Base-by-base conservation (phyloP, 2,797 vertebrate genomes). In the Lepilemur septentrionalis region DNA sequence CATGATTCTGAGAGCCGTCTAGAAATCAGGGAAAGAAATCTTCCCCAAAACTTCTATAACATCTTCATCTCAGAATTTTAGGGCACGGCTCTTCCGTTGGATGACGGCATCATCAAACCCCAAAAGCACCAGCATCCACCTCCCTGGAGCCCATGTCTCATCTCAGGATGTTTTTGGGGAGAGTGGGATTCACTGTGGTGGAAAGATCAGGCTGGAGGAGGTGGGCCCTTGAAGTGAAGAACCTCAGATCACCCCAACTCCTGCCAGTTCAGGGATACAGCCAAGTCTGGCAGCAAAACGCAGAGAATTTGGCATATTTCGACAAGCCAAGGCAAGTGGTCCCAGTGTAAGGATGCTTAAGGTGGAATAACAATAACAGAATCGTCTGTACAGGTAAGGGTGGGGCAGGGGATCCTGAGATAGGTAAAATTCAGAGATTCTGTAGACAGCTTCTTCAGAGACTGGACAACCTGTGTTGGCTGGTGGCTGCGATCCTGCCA, bases 141-240 rank as follows among this genome's bases (percentile, higher is more conserved):
- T 7, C 32, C 46, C 13, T 25, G 46, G 11, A 0, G 0, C 12
- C 57, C 38, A 52, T 1, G 6, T 59, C 17, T 32, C 43, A 52
- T 80, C 75, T 93, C 76, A 35, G 35, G 25, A 81, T 15, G 0
- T 43, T 22, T 17, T 65, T 46, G 2, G 76, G 7, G 23, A 81
- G 20, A 72, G 35, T 63, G 35, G 43, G 55, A 65, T 52, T 73
- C 28, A 30, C 1, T 12, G 23, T 65, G 76, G 30, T 30, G 7
- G 6, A 46, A 88, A 87, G 11, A 80, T 35, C n/a, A 89, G 55
- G 30, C 25, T 50, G 35, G 41, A 84, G 13, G 38, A 91, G 48
- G 18, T n/a, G 28, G n/a, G 35, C 35, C 30, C 18, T 32, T 28
- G 15, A 65, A 7, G 5, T 25, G 10, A 5, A 55, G 23, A 28